A percentile compares a stretch with the other conserved stretches of the same genome.
Evolutionary conservation across 1,140 invertebrate species (phyloP).

Genomic region (Mycetomoellerius zeteki): DNA sequence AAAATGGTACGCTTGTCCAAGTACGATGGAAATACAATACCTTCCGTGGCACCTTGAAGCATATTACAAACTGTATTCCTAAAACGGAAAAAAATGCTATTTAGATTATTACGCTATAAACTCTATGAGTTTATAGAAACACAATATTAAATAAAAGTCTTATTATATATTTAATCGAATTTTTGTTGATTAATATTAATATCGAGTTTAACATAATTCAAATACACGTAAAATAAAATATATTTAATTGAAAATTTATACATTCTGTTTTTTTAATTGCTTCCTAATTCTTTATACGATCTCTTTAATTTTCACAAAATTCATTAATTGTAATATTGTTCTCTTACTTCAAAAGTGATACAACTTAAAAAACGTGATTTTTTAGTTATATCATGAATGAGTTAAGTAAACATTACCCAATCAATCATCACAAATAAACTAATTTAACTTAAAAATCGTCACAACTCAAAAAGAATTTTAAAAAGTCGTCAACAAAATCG

Average conservation of each 20-base stretch:
- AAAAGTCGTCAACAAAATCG: too few species aligned
- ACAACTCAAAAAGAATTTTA: too few species aligned
- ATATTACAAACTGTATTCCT: constrained; percentile 88
- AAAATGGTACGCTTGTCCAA: constrained; percentile 87
- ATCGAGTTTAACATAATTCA: background rate
- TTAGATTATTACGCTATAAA: background rate
- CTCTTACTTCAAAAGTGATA: too few species aligned
- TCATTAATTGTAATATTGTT: background rate
- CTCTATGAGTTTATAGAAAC: background rate
- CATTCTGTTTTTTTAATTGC: background rate
- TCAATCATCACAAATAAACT: too few species aligned
- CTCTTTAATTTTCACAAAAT: background rate
- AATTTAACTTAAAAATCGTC: too few species aligned
- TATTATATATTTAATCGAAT: background rate
- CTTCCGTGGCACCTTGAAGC: constrained; percentile 88
- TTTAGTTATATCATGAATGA: too few species aligned
- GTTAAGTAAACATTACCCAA: too few species aligned
- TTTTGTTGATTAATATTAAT: too few species aligned
- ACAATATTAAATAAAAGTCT: background rate
- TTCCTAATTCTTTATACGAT: background rate
- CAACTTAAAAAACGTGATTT: too few species aligned
- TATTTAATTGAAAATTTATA: background rate
- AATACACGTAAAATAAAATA: constrained; percentile 1
- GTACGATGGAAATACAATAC: constrained; percentile 88
- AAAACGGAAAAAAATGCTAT: constrained; percentile 18